Evolutionary conservation across 1,140 invertebrate species (phyloP).

Genomic region (Oedothorax gibbosus): DNA sequence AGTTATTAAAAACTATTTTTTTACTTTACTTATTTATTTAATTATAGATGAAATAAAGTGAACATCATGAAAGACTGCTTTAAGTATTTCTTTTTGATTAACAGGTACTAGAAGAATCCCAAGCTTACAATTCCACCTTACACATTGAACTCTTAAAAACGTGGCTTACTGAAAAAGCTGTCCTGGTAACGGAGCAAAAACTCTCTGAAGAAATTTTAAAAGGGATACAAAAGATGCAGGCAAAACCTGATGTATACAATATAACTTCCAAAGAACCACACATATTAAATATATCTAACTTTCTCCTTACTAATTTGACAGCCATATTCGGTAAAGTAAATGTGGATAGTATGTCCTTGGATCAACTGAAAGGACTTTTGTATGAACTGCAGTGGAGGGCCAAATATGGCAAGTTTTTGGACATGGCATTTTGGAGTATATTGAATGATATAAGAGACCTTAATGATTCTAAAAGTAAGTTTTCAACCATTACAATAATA

Average conservation of each 20-base stretch:
- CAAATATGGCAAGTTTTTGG: slow-evolving; percentile 19
- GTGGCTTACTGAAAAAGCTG: background rate
- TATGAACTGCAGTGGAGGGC: slow-evolving; percentile 49
- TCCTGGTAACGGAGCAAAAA: slow-evolving; percentile 8
- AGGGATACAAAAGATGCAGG: background rate
- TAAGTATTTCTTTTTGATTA: too few relatives aligned
- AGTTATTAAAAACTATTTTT: too few relatives aligned
- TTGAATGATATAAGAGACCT: slow-evolving; percentile 11
- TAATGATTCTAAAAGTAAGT: slow-evolving; percentile 19
- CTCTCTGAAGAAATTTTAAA: background rate
- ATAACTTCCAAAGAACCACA: background rate
- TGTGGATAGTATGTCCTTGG: background rate
- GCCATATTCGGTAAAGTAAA: slow-evolving; percentile 28
- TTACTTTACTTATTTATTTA: too few relatives aligned
- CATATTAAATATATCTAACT: slow-evolving; percentile 21
- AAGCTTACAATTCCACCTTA: background rate
- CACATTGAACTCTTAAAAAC: slow-evolving; percentile 17
- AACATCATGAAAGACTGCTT: too few relatives aligned
- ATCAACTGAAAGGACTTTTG: slow-evolving; percentile 27
- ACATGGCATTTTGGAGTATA: slow-evolving; percentile 42
- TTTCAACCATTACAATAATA: background rate
- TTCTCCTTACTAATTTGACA: slow-evolving; percentile 8
- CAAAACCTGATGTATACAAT: background rate
- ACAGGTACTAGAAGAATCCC: background rate
- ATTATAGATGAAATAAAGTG: too few relatives aligned